Base-by-base conservation (phyloP, 2,113 vertebrate species). In the Sula dactylatra region DNA sequence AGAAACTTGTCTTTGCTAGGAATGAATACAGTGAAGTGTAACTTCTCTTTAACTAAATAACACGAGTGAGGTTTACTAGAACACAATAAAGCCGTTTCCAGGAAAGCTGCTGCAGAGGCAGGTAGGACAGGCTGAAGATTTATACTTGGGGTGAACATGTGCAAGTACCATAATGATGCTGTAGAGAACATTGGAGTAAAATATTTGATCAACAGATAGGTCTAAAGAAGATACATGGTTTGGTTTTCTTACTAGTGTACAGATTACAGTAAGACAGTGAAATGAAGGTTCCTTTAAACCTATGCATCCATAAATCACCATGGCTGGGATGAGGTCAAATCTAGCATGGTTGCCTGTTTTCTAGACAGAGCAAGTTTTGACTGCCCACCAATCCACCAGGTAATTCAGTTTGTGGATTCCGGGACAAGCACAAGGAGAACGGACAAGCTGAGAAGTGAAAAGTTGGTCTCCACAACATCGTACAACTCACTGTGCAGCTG, bases 1-100 rank as follows among this genome's bases (percentile, higher is more conserved):
- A 95, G 95, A 92, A 95, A 86, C 93, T 91, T 94, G 91, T 95
- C 94, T 97, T 77, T 8, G 15, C 94, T 92, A 18, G 93, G 88
- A 92, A 83, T 3, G 14, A 93, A 87, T 91, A 95, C 71, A 73
- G 85, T 38, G 88, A 90, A 97, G 77, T 90, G 65, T 82, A 93
- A 70, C 90, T 95, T 96, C 61, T 82, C 67, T 94, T 97, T 97
- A 80, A 91, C 96, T 97, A 97, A 97, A 97, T 97, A 96, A 97
- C 90, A 82, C 0, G 1, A 78, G 50, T 96, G 93, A 97, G 90
- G 91, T 97, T 97, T 96, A 96, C 86, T 97, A 96, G 93, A 96
- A 95, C 79, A 95, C 93, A 96, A 83, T 91, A 94, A 95, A 95
- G 84, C 91, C 3, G 22, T 96, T 96, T 97, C 93, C 86, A 86